Percentiles rank a stretch among this genome's conserved stretches.
Conservation (phyloP, 2,797 vertebrate genomes). For the Acipenser transmontanus region DNA sequence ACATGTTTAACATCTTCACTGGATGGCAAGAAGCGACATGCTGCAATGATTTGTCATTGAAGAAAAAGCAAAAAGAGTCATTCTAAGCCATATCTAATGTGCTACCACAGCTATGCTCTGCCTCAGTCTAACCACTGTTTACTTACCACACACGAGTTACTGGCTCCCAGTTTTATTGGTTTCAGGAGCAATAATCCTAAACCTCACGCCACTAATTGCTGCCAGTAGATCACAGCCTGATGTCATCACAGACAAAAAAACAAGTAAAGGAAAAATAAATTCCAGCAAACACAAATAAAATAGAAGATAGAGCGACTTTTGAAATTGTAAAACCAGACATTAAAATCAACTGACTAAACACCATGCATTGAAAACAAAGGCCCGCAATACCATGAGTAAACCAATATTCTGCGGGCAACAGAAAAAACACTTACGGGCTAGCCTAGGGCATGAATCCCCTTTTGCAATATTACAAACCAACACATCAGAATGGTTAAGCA, state of each 20-base stretch:
- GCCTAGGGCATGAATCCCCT: too few relatives aligned
- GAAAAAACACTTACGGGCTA: too few relatives aligned
- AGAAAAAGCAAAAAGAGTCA: constrained; percentile 9
- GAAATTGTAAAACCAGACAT: background rate
- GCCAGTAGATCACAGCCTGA: constrained; percentile 53
- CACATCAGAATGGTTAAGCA: too few relatives aligned
- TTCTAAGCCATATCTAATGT: constrained; percentile 19
- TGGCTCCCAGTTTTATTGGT: constrained; percentile 40
- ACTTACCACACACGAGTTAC: constrained; percentile 51
- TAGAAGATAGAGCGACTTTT: background rate
- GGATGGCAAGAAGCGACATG: background rate
- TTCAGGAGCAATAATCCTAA: constrained; percentile 38
- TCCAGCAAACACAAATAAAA: constrained; percentile 7
- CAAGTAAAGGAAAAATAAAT: background rate
- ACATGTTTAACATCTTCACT: background rate
- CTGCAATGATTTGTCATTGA: background rate
- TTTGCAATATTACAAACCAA: too few relatives aligned
- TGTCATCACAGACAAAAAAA: constrained; percentile 35
- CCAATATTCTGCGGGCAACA: too few relatives aligned
- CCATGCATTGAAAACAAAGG: too few relatives aligned
- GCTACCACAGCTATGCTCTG: constrained; percentile 25
- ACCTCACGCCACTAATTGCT: constrained; percentile 58
- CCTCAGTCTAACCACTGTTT: constrained; percentile 43
- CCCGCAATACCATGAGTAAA: too few relatives aligned
- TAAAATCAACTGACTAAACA: too few relatives aligned